Base-by-base conservation (phyloP, 2,888 invertebrate genomes). In the Heliconius ethilla region DNA sequence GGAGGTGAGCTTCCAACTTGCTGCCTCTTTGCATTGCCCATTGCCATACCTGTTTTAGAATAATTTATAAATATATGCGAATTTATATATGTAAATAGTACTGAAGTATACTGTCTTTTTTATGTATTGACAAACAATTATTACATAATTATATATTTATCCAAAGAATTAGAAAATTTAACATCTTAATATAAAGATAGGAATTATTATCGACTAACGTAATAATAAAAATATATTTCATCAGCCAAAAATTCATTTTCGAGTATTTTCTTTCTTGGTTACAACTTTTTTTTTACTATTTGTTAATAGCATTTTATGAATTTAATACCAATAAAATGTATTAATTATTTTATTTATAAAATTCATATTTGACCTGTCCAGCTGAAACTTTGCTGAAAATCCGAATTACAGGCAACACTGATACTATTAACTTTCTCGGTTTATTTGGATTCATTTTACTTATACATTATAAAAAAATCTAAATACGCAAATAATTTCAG, bases 1-100 rank as follows among this genome's bases (percentile, higher is more conserved):
- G 97, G 95, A 99, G 96, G 87, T 99, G 99, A 76, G 97, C 96
- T 80, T 97, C 96, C 81, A 99, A 94, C 89, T 98, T 97, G 86
- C 96, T 96, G 84, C 98, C 97, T 45, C 99, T 96, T 91, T 98
- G 97, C 87, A 97, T 95, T 1, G 98, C 98, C 98, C 98, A 98
- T 85, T 98, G 97, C 83, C 98, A 97, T 70, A 96, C 96, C 95
- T 95, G 65, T 18, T n/a, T 15, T 66, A 29, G 37, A 25, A 22
- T 25, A 45, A 40, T 67, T 25, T 13, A 67, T 40, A n/a, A n/a
- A 67, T 37, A 67, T n/a, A 67, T 37, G n/a, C 5, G 1, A 15
- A 15, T 29, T 27, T 7, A 63, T 63, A 27, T 62, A 63, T 27
- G 25, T 62, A 62, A 15, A 45, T 45, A 45, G 45, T 45, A 45